Percentiles rank a stretch among this genome's conserved stretches.
phyloP scores from a whole-genome alignment of 2,797 vertebrate genomes.

The Carapus acus region DNA sequence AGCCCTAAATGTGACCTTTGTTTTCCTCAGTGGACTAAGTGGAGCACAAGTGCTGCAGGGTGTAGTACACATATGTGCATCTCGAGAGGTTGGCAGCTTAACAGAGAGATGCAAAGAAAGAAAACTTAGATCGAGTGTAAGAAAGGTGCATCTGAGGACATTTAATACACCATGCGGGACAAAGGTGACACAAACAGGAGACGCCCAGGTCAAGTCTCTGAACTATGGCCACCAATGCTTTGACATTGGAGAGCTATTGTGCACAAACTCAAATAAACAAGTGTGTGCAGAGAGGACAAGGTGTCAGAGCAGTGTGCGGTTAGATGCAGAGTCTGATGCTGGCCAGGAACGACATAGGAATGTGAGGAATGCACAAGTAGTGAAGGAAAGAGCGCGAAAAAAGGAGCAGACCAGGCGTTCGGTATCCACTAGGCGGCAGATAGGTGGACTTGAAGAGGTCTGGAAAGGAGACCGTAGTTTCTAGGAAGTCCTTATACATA shows the following conservation, averaged over 20 bases:
- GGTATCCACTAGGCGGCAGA: constrained; percentile 35
- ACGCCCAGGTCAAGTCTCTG: background rate
- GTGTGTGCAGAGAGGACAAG: constrained; percentile 20
- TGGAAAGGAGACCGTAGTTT: no score
- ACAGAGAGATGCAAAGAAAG: background rate
- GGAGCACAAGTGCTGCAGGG: constrained; percentile 32
- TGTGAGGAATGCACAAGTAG: constrained; percentile 67
- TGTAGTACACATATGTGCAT: constrained; percentile 58
- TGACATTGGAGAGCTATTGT: constrained; percentile 7
- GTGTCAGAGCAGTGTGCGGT: constrained; percentile 39
- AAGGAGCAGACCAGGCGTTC: constrained; percentile 41
- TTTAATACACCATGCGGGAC: background rate
- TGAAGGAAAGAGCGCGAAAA: constrained; percentile 27
- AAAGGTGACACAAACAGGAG: background rate
- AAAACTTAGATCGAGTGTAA: background rate
- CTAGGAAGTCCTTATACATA: no score
- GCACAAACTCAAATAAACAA: constrained; percentile 13
- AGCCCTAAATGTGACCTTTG: constrained; percentile 67
- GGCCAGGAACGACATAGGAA: constrained; percentile 62
- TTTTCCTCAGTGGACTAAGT: constrained; percentile 49
- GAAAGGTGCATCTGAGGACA: background rate
- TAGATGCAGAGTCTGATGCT: constrained; percentile 49
- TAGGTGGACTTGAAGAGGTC: constrained; percentile 65
- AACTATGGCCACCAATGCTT: background rate
- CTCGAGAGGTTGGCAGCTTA: constrained; percentile 11